Evolutionary conservation across 1,140 invertebrate genomes (phyloP).

Genomic region (Mesaphorura yosii): DNA sequence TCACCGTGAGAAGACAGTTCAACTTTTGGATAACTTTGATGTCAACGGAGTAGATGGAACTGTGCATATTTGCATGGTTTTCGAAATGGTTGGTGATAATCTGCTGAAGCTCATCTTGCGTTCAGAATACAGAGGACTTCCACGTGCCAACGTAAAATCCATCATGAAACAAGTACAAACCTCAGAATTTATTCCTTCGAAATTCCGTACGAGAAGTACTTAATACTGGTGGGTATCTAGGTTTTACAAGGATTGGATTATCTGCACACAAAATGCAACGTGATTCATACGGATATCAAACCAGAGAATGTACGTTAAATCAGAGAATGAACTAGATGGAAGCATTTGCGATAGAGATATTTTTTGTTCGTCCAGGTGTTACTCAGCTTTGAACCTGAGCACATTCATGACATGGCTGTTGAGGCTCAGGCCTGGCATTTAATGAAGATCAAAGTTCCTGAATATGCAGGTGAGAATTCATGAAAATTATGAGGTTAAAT

Average conservation of each 20-base stretch:
- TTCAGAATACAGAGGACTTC: slow-evolving; percentile 94
- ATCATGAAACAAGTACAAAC: slow-evolving; percentile 78
- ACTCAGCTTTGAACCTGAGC: no score
- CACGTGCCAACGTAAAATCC: slow-evolving; percentile 79
- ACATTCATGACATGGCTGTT: no score
- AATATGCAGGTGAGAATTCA: no score
- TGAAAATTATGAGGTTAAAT: no score
- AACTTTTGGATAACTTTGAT: slow-evolving; percentile 94
- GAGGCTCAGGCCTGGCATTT: no score
- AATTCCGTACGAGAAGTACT: no score
- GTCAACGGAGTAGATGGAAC: slow-evolving; percentile 92
- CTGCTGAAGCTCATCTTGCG: slow-evolving; percentile 93
- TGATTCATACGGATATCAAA: slow-evolving; percentile 69
- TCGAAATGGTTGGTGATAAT: slow-evolving; percentile 91
- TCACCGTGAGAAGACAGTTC: slow-evolving; percentile 87
- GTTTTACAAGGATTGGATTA: slow-evolving; percentile 59
- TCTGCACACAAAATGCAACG: slow-evolving; percentile 57
- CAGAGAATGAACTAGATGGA: no score
- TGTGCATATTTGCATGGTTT: slow-evolving; percentile 89
- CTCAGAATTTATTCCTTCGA: no score
- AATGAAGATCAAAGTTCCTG: no score
- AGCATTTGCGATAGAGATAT: no score
- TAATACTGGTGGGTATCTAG: no score
- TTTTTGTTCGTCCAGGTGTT: no score
- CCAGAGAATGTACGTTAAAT: slow-evolving; percentile 72